These are phyloP conservation scores for Kuschelorhynchus macadamiae DNA, from an alignment of 2,888 invertebrate species.

Conservation along the genomic window DNA sequence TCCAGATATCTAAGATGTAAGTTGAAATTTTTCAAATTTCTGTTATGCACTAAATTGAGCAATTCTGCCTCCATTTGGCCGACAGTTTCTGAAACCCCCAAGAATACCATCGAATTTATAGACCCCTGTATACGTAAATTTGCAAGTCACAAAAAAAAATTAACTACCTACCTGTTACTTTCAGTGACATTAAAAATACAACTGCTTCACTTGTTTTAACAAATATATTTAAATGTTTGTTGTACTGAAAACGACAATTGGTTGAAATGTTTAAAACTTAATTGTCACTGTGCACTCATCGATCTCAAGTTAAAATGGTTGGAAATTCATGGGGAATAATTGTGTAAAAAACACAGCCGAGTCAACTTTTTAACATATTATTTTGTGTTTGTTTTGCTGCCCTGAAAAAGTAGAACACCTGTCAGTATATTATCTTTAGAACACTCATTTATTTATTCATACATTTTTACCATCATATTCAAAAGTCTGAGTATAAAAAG, in stretches of 20 bases:
- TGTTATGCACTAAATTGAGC: no score
- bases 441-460: no score
- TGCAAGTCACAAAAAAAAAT: no score
- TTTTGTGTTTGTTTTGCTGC: constrained; percentile 64
- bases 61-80: no score
- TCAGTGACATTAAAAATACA: no score
- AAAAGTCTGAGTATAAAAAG: constrained; percentile 6
- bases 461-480: no score
- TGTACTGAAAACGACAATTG: constrained; percentile 16
- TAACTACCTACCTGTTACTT: no score
- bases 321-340: constrained; percentile 1
- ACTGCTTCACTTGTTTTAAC: constrained; percentile 21
- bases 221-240: constrained; percentile 39
- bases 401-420: constrained; percentile 54
- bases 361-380: constrained; percentile 66
- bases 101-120: no score
- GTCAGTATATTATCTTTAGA: background rate
- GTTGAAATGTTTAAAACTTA: constrained; percentile 30
- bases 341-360: constrained; percentile 24
- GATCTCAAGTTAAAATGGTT: constrained; percentile 6
- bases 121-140: no score
- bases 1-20: no score
- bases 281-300: constrained; percentile 26
- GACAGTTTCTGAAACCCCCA: no score
- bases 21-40: no score